These are phyloP conservation scores for Trachurus trachurus DNA, from an alignment of 2,797 vertebrate species.

Conservation along the genomic window DNA sequence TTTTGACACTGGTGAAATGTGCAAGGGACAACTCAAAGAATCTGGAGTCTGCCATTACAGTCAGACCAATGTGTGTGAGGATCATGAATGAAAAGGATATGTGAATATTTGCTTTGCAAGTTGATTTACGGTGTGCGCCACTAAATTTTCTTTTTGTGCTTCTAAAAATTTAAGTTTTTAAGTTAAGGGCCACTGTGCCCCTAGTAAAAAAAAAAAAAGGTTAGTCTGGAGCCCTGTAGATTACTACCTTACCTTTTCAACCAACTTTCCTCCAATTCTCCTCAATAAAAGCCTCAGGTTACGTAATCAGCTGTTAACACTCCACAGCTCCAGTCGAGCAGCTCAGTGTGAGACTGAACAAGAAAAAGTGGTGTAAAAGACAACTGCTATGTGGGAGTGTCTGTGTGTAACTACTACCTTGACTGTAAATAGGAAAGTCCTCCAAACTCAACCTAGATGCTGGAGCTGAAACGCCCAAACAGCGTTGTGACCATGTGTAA, in stretches of 20 bases:
- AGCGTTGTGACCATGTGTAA: neutral
- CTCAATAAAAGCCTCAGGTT: conserved; percentile 21
- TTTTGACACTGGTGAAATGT: no score
- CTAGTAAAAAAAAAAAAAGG: no score
- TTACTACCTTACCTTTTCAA: conserved; percentile 3
- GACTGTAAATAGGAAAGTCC: conserved; percentile 13
- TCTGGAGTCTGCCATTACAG: no score
- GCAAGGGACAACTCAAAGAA: no score
- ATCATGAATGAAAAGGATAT: no score
- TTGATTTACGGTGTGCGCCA: no score
- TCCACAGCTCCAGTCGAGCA: conserved; percentile 37
- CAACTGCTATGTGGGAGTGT: conserved; percentile 21
- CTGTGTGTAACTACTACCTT: conserved; percentile 8
- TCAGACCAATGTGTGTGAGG: no score
- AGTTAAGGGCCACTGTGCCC: no score
- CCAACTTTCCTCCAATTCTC: conserved; percentile 19
- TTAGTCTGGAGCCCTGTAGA: no score
- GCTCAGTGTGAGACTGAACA: conserved; percentile 14
- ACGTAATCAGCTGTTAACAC: conserved; percentile 21
- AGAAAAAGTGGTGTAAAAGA: conserved; percentile 18
- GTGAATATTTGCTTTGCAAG: no score
- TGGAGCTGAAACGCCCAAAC: neutral
- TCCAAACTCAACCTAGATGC: neutral
- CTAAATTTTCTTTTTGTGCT: no score
- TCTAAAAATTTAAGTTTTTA: no score